A percentile compares a stretch with the other conserved stretches of the same genome.
phyloP scores from a whole-genome alignment of 2,797 vertebrate species.

The Hapalemur alaotrensis region DNA sequence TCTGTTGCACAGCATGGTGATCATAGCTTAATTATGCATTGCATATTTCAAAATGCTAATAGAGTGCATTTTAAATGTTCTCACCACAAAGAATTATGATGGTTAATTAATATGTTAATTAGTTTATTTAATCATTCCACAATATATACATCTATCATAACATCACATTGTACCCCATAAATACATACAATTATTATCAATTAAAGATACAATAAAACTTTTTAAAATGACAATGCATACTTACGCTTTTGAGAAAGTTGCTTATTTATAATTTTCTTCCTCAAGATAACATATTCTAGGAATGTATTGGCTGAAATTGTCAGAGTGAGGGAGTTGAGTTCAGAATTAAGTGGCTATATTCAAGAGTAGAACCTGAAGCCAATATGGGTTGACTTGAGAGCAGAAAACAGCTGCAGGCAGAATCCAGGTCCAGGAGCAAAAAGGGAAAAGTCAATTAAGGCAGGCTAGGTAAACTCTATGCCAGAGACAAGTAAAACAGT shows the following conservation, averaged over 20 bases:
- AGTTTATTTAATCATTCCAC: not conserved
- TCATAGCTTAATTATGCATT: not conserved
- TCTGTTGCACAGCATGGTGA: not conserved
- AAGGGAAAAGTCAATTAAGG: not conserved
- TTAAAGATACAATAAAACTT: not conserved
- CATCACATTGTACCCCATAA: not conserved
- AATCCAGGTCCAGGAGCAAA: not conserved
- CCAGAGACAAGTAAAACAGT: not conserved
- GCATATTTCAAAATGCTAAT: not conserved
- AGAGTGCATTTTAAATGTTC: not conserved
- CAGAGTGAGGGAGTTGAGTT: not conserved
- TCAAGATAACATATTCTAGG: not conserved
- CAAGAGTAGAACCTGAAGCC: not conserved
- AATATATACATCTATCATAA: not conserved
- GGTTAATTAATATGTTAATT: not conserved
- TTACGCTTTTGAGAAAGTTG: slow-evolving; percentile 13
- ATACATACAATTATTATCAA: not conserved
- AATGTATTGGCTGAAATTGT: slow-evolving; percentile 4
- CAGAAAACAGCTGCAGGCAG: not conserved
- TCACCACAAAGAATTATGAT: not conserved
- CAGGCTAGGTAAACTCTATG: not conserved
- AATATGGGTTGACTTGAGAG: not conserved
- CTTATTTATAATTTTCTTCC: not conserved
- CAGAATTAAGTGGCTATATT: not conserved
- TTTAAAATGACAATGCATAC: not conserved